Conservation (phyloP, 35 echinoderm and acorn worm genomes). For the Heliocidaris erythrogramma region DNA sequence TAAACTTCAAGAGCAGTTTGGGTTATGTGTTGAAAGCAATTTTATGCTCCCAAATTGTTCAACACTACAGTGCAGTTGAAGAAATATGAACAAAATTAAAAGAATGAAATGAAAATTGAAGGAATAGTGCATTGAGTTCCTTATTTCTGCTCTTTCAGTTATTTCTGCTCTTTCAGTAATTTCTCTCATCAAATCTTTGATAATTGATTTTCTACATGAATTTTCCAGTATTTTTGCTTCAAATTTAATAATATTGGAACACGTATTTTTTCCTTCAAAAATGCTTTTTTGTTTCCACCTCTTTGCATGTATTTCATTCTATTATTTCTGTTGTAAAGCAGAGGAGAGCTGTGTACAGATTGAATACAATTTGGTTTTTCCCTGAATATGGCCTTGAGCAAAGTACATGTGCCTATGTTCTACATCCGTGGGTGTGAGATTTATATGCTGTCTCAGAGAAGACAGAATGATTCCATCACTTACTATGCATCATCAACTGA, state of each 20-base stretch:
- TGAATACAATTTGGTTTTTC: background rate
- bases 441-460: background rate
- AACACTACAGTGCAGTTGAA: too few species aligned
- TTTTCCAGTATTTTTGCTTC: background rate
- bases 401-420: background rate
- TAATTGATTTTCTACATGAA: background rate
- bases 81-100: too few species aligned
- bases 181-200: background rate
- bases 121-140: background rate
- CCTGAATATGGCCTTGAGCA: background rate
- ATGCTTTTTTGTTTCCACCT: too few species aligned
- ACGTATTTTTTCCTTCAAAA: too few species aligned
- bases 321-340: background rate
- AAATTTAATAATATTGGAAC: background rate
- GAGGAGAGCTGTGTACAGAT: background rate
- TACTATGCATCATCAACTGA: too few species aligned
- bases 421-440: background rate
- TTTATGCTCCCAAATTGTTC: too few species aligned
- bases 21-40: too few species aligned
- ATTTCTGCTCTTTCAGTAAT: background rate
- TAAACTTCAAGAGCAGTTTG: too few species aligned
- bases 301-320: too few species aligned
- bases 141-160: background rate
- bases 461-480: constrained; percentile 10
- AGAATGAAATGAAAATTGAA: too few species aligned